Evolutionary conservation across 2,113 vertebrate species (phyloP).

Genomic region (Bujurquina vittata): DNA sequence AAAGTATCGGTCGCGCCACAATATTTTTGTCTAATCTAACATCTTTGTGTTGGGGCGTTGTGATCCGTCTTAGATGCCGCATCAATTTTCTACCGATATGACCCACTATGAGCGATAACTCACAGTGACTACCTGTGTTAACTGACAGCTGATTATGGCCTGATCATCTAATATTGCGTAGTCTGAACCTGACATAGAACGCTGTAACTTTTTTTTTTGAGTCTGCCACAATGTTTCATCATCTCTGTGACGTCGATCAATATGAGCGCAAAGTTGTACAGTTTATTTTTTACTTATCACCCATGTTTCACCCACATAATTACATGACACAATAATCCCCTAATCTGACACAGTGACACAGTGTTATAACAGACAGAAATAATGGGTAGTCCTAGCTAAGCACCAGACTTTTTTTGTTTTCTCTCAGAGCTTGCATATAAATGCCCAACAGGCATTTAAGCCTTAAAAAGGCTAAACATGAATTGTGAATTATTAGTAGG

Average conservation of each 20-base stretch:
- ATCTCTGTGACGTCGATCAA: background rate
- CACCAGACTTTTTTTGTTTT: background rate
- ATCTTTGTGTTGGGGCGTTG: background rate
- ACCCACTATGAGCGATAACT: too few species aligned
- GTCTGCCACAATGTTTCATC: background rate
- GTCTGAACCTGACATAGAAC: background rate
- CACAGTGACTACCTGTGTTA: too few species aligned
- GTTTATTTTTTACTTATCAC: background rate
- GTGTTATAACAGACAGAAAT: background rate
- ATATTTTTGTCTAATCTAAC: background rate
- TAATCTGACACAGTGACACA: background rate
- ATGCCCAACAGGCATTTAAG: background rate
- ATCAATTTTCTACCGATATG: too few species aligned
- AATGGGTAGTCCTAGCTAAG: background rate
- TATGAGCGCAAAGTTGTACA: background rate
- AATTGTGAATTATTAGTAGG: background rate
- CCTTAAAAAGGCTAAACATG: background rate
- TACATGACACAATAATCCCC: background rate
- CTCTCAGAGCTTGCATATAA: background rate
- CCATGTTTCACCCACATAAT: background rate
- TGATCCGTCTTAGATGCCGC: too few species aligned
- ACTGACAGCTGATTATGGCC: too few species aligned
- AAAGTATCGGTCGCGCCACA: background rate
- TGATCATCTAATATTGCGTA: background rate
- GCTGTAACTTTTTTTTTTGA: background rate